These are phyloP conservation scores for Dendrophyllia cribrosa DNA, from an alignment of 64 coral and sea anemone species.

Conservation along the genomic window DNA sequence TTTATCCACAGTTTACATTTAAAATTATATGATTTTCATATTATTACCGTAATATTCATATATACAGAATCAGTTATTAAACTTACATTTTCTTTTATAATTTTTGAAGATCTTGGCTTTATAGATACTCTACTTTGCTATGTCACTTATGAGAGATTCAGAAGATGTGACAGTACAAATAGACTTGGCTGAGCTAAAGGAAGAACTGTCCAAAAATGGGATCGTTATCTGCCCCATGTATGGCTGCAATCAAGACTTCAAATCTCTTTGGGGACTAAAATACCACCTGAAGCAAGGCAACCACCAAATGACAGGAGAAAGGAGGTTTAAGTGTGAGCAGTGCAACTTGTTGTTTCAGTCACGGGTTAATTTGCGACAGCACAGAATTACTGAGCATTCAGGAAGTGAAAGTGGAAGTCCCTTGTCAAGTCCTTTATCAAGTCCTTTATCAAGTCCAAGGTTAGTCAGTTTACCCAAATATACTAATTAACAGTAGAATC, in stretches of 20 bases:
- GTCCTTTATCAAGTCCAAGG: neutral
- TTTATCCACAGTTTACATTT: too few relatives aligned
- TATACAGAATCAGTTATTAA: too few relatives aligned
- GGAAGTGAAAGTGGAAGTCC: neutral
- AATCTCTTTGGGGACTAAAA: slow-evolving; percentile 61
- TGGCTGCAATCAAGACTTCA: slow-evolving; percentile 56
- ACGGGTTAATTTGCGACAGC: slow-evolving; percentile 21
- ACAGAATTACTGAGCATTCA: slow-evolving; percentile 19
- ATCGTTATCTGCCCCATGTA: slow-evolving; percentile 26
- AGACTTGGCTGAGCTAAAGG: slow-evolving; percentile 45
- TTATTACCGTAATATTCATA: too few relatives aligned
- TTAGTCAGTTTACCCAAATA: neutral
- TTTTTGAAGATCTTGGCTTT: neutral
- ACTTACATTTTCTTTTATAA: too few relatives aligned
- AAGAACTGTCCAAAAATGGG: slow-evolving; percentile 50
- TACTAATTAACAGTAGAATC: too few relatives aligned
- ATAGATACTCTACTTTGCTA: neutral
- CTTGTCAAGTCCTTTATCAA: neutral
- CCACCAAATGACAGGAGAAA: neutral
- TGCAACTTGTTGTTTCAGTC: slow-evolving; percentile 39
- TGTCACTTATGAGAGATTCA: neutral
- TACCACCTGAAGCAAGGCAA: slow-evolving; percentile 61
- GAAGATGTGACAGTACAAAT: slow-evolving; percentile 8
- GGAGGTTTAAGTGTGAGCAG: slow-evolving; percentile 62
- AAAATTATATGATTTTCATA: too few relatives aligned